Conservation (phyloP, 2,113 vertebrate genomes). For the Falco punctatus region DNA sequence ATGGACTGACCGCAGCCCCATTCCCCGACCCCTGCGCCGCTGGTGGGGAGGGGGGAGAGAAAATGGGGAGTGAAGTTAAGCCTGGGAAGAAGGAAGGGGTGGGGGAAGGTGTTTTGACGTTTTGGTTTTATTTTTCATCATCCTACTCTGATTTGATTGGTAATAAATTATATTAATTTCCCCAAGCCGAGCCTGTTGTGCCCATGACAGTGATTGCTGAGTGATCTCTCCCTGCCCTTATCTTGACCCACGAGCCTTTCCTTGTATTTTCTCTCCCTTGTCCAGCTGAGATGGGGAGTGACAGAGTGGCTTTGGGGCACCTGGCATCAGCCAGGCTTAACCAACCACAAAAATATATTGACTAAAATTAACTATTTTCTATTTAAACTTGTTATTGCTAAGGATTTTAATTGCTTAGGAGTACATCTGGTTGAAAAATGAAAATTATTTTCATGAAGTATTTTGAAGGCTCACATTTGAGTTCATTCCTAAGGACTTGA, state of each 20-base stretch:
- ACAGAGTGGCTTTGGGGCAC: too few relatives aligned
- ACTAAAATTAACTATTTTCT: background rate
- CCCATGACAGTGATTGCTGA: too few relatives aligned
- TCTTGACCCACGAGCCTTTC: too few relatives aligned
- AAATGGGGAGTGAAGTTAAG: background rate
- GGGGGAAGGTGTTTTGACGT: background rate
- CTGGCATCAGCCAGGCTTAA: background rate
- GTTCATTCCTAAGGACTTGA: background rate
- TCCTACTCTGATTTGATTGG: background rate
- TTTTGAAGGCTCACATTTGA: background rate
- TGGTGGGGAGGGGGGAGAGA: background rate
- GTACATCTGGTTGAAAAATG: background rate
- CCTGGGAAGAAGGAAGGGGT: background rate
- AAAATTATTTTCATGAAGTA: background rate
- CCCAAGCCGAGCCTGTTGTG: too few relatives aligned
- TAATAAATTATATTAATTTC: background rate
- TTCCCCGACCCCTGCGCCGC: background rate
- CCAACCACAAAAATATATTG: background rate
- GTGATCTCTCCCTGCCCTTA: too few relatives aligned
- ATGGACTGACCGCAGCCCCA: too few relatives aligned
- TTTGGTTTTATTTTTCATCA: background rate
- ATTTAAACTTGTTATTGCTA: background rate
- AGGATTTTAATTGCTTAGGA: conserved; percentile 1
- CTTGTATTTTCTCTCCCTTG: too few relatives aligned
- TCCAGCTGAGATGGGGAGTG: too few relatives aligned